Evolutionary conservation across 2,888 invertebrate genomes (phyloP), one percentile per base, ranked within the genome.

Genomic region (Antheraea assamensis): DNA sequence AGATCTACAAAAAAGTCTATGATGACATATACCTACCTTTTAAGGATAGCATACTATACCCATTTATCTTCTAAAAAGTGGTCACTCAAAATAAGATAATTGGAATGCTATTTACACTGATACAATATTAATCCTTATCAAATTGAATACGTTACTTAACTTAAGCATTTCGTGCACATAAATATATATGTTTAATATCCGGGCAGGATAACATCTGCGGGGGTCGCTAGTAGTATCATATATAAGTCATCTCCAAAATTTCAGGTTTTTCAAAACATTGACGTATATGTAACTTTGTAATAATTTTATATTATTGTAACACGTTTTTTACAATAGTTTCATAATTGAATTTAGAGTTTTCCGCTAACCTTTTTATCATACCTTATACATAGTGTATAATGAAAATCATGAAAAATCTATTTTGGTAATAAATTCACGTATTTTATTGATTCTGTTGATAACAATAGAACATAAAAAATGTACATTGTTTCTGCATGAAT

Each of bases 261-360:
- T n/a, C 5, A 19, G 68, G 15, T 68, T 68, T 35, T 68, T 68
- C 7, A n/a, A 68, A 21, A 68, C 21, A 35, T n/a, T 68, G 35
- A 68, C 68, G 72, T 68, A 72, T n/a, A 68, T 72, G 31, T 68
- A 55, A 31, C 68, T 68, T 66, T 68, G n/a, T 31, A 52, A 52
- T 21, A 68, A n/a, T 70, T 52, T 31, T 61, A 70, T 70, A 74
- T 74, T 61, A 72, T 70, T 61, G n/a, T 35, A 61, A 42, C 74
- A 74, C 74, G 72, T 74, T 74, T 68, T 15, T 68, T 35, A n/a
- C 68, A 68, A 68, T 68, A n/a, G 68, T 74, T 71, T 71, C 71
- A 71, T 73, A 71, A 71, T 75, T 73, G 42, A 75, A 75, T 77
- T 75, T 74, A 72, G 61, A 47, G 61, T 70, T 52, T 55, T 55